Conservation (phyloP, 2,113 vertebrate species). For the Ceyx margarethae region DNA sequence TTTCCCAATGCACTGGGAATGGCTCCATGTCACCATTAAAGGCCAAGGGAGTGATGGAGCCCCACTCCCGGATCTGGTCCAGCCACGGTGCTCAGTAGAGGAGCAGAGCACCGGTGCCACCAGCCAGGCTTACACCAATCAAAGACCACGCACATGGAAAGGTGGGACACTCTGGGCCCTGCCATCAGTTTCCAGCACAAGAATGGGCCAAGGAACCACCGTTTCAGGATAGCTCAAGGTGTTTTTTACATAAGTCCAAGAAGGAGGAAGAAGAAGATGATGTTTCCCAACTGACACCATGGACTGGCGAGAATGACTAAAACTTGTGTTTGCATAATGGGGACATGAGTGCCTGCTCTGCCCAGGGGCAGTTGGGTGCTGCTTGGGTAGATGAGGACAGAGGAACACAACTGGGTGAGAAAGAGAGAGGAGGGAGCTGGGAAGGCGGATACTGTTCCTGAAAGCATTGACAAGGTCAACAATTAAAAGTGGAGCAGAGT, state of each 20-base stretch:
- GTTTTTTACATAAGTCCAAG: neutral
- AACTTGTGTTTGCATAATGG: neutral
- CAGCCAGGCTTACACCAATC: fast-evolving
- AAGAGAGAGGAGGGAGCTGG: neutral
- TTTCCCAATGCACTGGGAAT: fast-evolving
- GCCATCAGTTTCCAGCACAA: neutral
- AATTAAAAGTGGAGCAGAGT: neutral
- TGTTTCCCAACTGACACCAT: neutral
- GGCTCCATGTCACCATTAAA: fast-evolving
- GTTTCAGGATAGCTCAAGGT: neutral
- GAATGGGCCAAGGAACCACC: neutral
- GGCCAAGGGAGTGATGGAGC: neutral
- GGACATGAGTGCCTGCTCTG: neutral
- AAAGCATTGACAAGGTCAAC: conserved; percentile 32
- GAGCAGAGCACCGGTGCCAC: fast-evolving
- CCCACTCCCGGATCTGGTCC: fast-evolving
- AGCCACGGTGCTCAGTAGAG: fast-evolving
- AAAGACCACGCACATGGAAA: neutral
- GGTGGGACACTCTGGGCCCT: neutral
- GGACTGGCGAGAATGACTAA: neutral
- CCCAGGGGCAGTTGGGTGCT: neutral
- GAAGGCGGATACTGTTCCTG: neutral
- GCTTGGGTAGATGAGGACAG: neutral
- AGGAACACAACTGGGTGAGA: neutral
- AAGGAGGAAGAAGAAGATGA: neutral